Base-by-base conservation (phyloP, 2,113 vertebrate genomes). In the Austrofundulus limnaeus region DNA sequence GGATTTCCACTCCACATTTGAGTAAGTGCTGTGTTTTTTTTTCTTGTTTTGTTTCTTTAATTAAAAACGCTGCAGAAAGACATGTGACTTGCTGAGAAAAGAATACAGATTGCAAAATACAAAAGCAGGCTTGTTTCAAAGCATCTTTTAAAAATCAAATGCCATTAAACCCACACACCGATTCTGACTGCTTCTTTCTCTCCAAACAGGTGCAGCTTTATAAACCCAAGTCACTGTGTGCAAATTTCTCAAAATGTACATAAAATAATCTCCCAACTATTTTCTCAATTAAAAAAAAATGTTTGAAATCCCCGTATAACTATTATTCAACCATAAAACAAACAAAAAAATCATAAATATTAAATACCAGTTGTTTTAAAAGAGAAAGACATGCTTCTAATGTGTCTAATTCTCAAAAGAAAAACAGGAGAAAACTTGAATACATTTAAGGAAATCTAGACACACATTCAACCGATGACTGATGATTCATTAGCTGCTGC, bases 141-240 rank as follows among this genome's bases (percentile, higher is more conserved):
- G 41, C 64, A 73, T 71, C 65, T 47, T 72, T 78, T 49, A 66
- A 52, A 47, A 31, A 73, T 80, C 53, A 58, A 41, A 77, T 68
- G 70, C 75, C 53, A 75, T 60, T 14, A 54, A 43, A 34, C 56
- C 70, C 64, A 50, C 7, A 56, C 1, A 10, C 17, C 4, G 23
- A 64, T 48, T 72, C 51, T 43, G 62, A 75, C 46, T 52, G 37
- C 4, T 37, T 56, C 39, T 56, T 55, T 49, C 48, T 78, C 48
- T 78, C 56, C 9, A 49, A 71, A 46, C 38, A 50, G 37, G 10
- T 23, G 50, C 19, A 45, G 47, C 23, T 39, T 61, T 53, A 59
- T 48, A 46, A 59, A 38, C 52, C n/a, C 3, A 13, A 49, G 51
- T 39, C 21, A 20, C 2, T 55, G 15, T 6, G 34, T 19, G 47